phyloP scores from a whole-genome alignment of 2,113 vertebrate species.

The Axis porcinus region DNA sequence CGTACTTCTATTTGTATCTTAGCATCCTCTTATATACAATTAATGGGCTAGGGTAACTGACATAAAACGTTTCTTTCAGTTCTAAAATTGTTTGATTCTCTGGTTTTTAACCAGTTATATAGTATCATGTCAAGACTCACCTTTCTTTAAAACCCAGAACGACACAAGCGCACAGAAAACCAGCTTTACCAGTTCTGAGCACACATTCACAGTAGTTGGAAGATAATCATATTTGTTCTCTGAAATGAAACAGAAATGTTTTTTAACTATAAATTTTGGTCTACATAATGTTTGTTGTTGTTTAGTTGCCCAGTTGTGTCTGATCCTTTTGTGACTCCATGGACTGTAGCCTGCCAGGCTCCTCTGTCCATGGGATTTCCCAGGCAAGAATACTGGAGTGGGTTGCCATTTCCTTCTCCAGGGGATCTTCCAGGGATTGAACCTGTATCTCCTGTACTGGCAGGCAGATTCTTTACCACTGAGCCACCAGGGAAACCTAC shows the following conservation, averaged over 20 bases:
- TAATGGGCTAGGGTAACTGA: not conserved
- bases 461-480: not conserved
- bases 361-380: not conserved
- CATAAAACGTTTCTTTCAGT: not conserved
- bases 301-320: not conserved
- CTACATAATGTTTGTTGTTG: not conserved
- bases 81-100: not conserved
- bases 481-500: not conserved
- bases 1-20: not conserved
- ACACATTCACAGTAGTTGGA: constrained; percentile 95
- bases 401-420: not conserved
- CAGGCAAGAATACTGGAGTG: not conserved
- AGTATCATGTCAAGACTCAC: constrained; percentile 76
- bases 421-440: not conserved
- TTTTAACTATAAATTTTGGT: constrained; percentile 7
- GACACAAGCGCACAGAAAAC: constrained; percentile 90
- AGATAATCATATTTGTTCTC: constrained; percentile 96
- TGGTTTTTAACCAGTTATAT: not conserved
- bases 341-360: not conserved
- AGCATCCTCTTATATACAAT: not conserved
- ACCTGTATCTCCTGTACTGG: not conserved
- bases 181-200: constrained; percentile 93
- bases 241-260: constrained; percentile 75
- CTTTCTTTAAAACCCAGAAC: constrained; percentile 87
- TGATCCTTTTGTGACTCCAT: not conserved